Conservation (phyloP, 2,888 invertebrate species). For the Conops quadrifasciatus region DNA sequence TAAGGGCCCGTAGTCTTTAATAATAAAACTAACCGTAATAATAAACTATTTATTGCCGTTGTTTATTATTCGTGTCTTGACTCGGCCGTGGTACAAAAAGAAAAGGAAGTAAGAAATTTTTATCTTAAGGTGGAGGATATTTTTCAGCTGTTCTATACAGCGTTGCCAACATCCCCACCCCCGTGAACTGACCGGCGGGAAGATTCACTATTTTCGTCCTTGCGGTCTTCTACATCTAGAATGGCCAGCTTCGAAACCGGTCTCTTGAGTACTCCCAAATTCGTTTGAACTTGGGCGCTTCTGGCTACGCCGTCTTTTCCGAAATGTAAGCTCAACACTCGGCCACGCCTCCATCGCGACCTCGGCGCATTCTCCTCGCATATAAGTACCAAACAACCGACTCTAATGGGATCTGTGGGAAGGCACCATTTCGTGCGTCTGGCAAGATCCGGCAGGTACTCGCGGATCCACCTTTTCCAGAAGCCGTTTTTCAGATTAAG, state of each 20-base stretch:
- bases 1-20: no score
- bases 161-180: slow-evolving; percentile 30
- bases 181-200: slow-evolving; percentile 36
- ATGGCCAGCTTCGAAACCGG: slow-evolving; percentile 29
- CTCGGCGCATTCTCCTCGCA: slow-evolving; percentile 23
- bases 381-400: slow-evolving; percentile 31
- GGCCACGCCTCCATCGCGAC: slow-evolving; percentile 27
- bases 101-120: no score
- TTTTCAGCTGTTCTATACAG: no score
- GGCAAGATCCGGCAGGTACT: slow-evolving; percentile 35
- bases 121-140: no score
- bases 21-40: no score
- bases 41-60: no score
- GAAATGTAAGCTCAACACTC: slow-evolving; percentile 10
- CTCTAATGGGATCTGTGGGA: slow-evolving; percentile 5
- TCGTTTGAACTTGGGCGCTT: slow-evolving; percentile 20
- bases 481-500: slow-evolving; percentile 23
- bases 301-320: slow-evolving; percentile 28
- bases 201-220: slow-evolving; percentile 14
- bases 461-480: slow-evolving; percentile 24
- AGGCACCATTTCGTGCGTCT: slow-evolving; percentile 36
- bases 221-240: slow-evolving; percentile 14
- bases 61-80: no score
- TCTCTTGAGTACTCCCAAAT: slow-evolving; percentile 17
- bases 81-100: no score